Base-by-base conservation (phyloP, 1,140 invertebrate genomes). In the Hypsibius dujardini region DNA sequence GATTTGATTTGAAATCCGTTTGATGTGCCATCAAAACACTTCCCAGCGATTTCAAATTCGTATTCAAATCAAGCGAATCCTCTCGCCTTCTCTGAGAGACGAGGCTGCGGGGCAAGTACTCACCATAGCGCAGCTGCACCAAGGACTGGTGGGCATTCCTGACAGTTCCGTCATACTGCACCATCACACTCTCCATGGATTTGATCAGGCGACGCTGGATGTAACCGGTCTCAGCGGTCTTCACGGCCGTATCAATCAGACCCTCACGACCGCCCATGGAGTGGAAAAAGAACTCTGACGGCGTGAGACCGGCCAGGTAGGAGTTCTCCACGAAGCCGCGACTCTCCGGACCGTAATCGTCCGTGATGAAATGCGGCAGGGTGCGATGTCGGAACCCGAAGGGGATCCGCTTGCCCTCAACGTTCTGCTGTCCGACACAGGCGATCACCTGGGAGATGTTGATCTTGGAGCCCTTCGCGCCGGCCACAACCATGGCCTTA, bases 141-240 rank as follows among this genome's bases (percentile, higher is more conserved):
- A 99, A 83, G 77, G 96, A 92, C 2, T 92, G 91, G 0, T 95
- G 90, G 1, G 91, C 93, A 79, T 96, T 96, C 79, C 93, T 84
- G 1, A 96, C 90, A 0, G 93, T 96, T 12, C 93, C 92, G 76
- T 97, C 93, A 76, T 97, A 97, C 77, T 94, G 90, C 2, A 98
- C 92, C 95, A 98, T 99, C 47, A 98, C 94, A 77, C 90, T 94
- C 82, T 99, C 96, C 96, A 99, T 99, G 87, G 96, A 96, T 82
- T 99, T 99, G 80, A 99, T 99, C 47, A 99, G 81, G 85, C 96
- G 90, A 81, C 96, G 87, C 80, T 99, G 96, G 78, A 99, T 99
- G 79, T 99, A 99, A 76, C 87, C 94, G 76, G 95, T 99, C 86
- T 99, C 96, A 62, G 96, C 96, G 75, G 96, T 99, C 82, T 99